Evolutionary conservation across 2,797 vertebrate species (phyloP).

Genomic region (Myotis vivesi): DNA sequence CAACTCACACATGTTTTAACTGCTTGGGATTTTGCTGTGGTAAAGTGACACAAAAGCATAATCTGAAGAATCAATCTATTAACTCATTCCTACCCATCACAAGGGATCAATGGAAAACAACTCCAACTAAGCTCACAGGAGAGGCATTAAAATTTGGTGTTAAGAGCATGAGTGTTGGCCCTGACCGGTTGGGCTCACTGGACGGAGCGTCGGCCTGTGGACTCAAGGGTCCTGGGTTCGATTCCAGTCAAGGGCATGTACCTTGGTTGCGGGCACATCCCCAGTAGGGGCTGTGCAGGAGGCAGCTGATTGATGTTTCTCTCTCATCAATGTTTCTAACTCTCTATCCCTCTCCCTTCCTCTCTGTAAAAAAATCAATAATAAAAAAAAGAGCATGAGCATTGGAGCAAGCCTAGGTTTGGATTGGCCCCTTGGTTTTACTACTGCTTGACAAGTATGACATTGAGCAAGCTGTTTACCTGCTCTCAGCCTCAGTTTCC

Average conservation of each 20-base stretch:
- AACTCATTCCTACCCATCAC: neutral
- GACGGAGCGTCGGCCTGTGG: too few species aligned
- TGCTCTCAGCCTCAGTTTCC: neutral
- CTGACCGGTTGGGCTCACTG: too few species aligned
- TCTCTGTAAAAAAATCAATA: too few species aligned
- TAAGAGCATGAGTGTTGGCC: neutral
- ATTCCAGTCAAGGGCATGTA: too few species aligned
- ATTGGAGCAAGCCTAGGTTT: neutral
- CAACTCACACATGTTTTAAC: neutral
- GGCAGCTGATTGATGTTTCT: too few species aligned
- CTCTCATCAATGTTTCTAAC: too few species aligned
- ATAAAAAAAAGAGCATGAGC: neutral
- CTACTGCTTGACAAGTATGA: neutral
- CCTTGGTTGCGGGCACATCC: too few species aligned
- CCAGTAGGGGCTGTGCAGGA: too few species aligned
- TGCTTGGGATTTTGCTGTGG: neutral
- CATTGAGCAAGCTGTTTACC: neutral
- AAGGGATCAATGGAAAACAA: neutral
- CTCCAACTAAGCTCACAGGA: neutral
- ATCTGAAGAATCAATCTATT: neutral
- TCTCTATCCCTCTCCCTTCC: too few species aligned
- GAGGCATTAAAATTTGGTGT: neutral
- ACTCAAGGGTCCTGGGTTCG: too few species aligned
- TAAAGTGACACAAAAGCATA: neutral
- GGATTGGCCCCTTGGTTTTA: neutral